A percentile compares a stretch with the other conserved stretches of the same genome.
These are phyloP conservation scores for Riparia riparia DNA, from an alignment of 2,113 vertebrate genomes.

Conservation along the genomic window DNA sequence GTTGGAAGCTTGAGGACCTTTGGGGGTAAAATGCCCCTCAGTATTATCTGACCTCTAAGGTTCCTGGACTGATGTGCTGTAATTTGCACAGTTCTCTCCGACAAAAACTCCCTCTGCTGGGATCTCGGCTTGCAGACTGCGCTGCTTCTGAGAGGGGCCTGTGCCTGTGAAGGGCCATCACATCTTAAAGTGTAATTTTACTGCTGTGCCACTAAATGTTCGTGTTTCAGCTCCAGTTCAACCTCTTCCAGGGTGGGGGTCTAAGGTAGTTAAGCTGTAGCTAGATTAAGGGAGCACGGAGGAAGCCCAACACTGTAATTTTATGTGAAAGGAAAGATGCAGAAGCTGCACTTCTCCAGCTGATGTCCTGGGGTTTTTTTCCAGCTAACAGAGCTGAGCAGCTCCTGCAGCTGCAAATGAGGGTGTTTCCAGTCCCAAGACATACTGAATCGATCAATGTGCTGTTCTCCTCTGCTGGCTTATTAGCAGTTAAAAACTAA, in stretches of 20 bases:
- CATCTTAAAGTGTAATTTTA: neutral
- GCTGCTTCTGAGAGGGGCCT: neutral
- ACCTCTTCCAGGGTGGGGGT: neutral
- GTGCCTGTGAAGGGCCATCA: neutral
- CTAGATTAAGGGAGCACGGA: neutral
- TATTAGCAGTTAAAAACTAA: constrained; percentile 24
- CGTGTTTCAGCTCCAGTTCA: neutral
- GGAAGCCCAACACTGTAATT: neutral
- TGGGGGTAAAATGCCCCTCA: neutral
- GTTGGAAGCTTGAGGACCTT: neutral
- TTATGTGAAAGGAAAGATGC: neutral
- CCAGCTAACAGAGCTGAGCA: neutral
- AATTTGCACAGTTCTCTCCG: fast-evolving
- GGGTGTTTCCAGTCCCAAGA: constrained; percentile 38
- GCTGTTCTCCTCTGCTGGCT: neutral
- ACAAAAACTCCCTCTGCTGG: neutral
- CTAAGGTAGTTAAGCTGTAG: neutral
- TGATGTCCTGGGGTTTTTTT: neutral
- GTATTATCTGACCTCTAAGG: neutral
- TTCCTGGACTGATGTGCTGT: neutral
- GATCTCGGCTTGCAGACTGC: neutral
- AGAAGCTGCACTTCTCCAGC: neutral
- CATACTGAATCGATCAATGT: neutral
- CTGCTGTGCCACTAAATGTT: neutral
- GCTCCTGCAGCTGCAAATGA: constrained; percentile 26